Evolutionary conservation across 2,113 vertebrate species (phyloP).

Genomic region (Dascyllus trimaculatus): DNA sequence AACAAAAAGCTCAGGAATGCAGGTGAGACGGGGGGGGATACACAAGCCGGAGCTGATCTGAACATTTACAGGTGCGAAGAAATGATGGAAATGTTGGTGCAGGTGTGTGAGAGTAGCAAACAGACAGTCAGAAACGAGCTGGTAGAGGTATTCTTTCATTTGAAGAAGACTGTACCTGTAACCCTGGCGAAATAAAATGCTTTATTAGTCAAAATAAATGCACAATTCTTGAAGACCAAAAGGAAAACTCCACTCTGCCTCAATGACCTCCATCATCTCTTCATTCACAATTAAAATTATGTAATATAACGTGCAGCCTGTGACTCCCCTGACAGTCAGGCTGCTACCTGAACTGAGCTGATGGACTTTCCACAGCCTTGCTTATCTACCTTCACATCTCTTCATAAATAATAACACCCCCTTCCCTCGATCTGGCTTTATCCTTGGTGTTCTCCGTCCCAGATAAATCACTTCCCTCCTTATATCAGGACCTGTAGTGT

Average conservation of each 20-base stretch:
- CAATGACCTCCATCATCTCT: background rate
- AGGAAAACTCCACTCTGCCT: background rate
- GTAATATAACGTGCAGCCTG: slow-evolving; percentile 40
- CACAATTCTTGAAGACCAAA: background rate
- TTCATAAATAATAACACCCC: slow-evolving; percentile 63
- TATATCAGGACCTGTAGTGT: slow-evolving; percentile 41
- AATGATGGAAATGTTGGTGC: background rate
- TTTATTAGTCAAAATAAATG: background rate
- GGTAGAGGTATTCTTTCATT: background rate
- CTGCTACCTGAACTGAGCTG: slow-evolving; percentile 37
- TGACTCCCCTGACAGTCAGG: slow-evolving; percentile 46
- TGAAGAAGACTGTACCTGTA: background rate
- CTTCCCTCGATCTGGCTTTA: slow-evolving; percentile 33
- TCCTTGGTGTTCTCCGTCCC: slow-evolving; percentile 51
- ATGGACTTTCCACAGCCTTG: slow-evolving; percentile 50
- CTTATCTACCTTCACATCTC: slow-evolving; percentile 44
- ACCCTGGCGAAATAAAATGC: background rate
- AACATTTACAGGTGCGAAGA: background rate
- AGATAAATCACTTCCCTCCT: slow-evolving; percentile 60
- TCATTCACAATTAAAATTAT: slow-evolving; percentile 60
- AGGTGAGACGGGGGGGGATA: slow-evolving; percentile 82
- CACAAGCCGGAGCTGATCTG: background rate
- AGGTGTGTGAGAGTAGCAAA: too few relatives aligned
- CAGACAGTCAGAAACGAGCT: background rate
- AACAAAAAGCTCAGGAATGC: slow-evolving; percentile 90